Conservation (phyloP, 2,797 vertebrate species). For the Anguilla marmorata region DNA sequence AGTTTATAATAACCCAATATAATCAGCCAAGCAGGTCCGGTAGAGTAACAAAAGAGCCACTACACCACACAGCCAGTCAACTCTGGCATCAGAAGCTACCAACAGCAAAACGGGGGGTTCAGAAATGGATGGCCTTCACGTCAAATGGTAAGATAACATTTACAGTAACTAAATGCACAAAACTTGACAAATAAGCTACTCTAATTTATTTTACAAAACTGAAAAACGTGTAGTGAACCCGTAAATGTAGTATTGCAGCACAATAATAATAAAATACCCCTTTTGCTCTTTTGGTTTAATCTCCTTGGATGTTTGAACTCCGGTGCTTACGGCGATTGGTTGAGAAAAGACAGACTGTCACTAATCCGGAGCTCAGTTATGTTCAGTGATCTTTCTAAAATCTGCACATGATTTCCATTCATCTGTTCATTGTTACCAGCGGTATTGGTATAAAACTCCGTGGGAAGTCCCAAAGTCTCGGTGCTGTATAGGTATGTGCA, state of each 20-base stretch:
- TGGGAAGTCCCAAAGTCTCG: not conserved
- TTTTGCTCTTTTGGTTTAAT: slow-evolving; percentile 48
- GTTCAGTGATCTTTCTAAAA: not conserved
- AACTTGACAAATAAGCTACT: not conserved
- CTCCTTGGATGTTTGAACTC: slow-evolving; percentile 61
- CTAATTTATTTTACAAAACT: not conserved
- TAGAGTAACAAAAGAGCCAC: slow-evolving; percentile 66
- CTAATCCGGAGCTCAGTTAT: too few relatives aligned
- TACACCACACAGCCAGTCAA: slow-evolving; percentile 45
- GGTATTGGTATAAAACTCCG: not conserved
- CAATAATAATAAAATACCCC: not conserved
- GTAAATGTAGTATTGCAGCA: not conserved
- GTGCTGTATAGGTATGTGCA: not conserved
- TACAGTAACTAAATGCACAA: not conserved
- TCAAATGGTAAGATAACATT: not conserved
- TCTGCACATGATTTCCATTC: not conserved
- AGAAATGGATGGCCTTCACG: fast-evolving
- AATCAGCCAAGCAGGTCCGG: slow-evolving; percentile 42
- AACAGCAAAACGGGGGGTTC: slow-evolving; percentile 30
- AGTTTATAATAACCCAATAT: slow-evolving; percentile 23
- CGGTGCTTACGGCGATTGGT: slow-evolving; percentile 55
- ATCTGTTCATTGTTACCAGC: not conserved
- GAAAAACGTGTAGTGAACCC: fast-evolving
- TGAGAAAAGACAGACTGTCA: slow-evolving; percentile 21
- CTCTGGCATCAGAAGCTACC: slow-evolving; percentile 66